Percentiles rank a stretch among this genome's conserved stretches.
Conservation (phyloP, 2,888 invertebrate species). For the Melolontha melolontha region DNA sequence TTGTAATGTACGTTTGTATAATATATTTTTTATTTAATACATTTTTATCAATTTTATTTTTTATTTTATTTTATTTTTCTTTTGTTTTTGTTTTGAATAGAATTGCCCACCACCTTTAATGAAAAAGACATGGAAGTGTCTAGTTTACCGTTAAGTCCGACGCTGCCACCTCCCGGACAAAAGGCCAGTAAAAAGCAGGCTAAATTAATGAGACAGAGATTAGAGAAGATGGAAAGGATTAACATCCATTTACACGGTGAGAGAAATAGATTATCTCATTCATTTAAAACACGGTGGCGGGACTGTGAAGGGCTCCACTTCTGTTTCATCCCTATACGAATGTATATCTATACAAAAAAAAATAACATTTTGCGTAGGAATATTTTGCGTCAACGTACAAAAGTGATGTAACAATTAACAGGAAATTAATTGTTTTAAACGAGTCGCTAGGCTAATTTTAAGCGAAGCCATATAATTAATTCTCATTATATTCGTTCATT, state of each 20-base stretch:
- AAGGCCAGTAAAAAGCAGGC: slow-evolving; percentile 76
- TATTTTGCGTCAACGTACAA: not conserved
- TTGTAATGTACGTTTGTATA: slow-evolving; percentile 46
- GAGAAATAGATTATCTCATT: slow-evolving; percentile 53
- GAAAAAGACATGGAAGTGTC: slow-evolving; percentile 69
- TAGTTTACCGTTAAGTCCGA: slow-evolving; percentile 67
- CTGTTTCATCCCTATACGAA: not conserved
- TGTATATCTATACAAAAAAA: too few species aligned
- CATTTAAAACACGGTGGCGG: not conserved
- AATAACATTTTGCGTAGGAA: not conserved
- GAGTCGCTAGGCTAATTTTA: not conserved
- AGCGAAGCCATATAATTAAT: too few species aligned
- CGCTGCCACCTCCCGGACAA: slow-evolving; percentile 66
- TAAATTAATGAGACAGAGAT: slow-evolving; percentile 76
- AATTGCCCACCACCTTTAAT: slow-evolving; percentile 69
- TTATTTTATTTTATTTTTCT: slow-evolving; percentile 45
- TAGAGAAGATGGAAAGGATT: slow-evolving; percentile 82
- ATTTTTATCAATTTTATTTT: slow-evolving; percentile 27
- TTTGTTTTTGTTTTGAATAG: slow-evolving; percentile 60
- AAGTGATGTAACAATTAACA: too few species aligned
- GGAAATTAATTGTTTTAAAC: too few species aligned
- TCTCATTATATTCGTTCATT: too few species aligned
- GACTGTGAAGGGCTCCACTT: not conserved
- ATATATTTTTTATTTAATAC: slow-evolving; percentile 49
- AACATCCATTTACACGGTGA: slow-evolving; percentile 89